phyloP scores from a whole-genome alignment of 2,113 vertebrate species.

The Platichthys flesus region DNA sequence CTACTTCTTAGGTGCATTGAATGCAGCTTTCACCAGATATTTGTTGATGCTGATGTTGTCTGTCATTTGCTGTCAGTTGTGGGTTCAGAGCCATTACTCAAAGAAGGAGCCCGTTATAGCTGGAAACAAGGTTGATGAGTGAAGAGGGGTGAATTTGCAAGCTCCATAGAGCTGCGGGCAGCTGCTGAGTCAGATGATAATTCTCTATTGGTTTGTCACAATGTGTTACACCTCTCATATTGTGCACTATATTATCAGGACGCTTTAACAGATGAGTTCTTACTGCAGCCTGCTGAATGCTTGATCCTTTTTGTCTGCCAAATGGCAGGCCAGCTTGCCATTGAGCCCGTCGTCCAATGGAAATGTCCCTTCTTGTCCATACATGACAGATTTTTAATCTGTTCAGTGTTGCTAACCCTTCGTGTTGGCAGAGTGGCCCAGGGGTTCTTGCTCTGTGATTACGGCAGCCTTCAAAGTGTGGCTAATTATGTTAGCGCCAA shows the following conservation, averaged over 20 bases:
- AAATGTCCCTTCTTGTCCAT: constrained; percentile 32
- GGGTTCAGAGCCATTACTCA: neutral
- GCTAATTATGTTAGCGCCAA: constrained; percentile 62
- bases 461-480: constrained; percentile 52
- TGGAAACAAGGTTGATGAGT: neutral
- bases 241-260: neutral
- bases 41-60: too few relatives aligned
- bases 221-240: neutral
- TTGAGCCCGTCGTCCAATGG: constrained; percentile 8
- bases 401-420: constrained; percentile 39
- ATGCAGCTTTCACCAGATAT: too few relatives aligned
- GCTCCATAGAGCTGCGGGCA: neutral
- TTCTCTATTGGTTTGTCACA: neutral
- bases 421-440: constrained; percentile 34
- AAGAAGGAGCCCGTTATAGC: neutral
- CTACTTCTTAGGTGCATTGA: too few relatives aligned
- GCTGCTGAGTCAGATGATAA: neutral
- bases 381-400: constrained; percentile 62
- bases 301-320: constrained; percentile 10
- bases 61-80: neutral
- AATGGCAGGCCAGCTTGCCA: constrained; percentile 24
- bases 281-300: neutral
- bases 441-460: constrained; percentile 53
- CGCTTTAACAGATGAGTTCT: neutral
- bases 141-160: neutral